These are phyloP conservation scores for Cochlearius cochlearius DNA, from an alignment of 2,113 vertebrate genomes.

Conservation along the genomic window DNA sequence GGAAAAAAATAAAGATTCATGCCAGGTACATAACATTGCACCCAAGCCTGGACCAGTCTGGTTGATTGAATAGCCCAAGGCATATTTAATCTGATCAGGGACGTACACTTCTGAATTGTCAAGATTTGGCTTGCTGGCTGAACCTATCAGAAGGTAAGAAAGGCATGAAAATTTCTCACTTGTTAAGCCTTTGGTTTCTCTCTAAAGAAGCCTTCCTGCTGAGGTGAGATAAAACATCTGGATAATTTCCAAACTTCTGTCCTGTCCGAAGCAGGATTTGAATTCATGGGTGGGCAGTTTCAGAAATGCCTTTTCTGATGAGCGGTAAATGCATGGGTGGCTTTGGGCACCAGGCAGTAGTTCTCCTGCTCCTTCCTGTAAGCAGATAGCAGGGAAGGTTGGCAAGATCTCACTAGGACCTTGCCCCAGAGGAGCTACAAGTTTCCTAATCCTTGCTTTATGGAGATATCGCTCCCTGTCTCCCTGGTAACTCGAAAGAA, in stretches of 20 bases:
- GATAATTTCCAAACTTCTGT: not conserved
- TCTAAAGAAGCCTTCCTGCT: not conserved
- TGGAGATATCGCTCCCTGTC: not conserved
- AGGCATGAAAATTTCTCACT: not conserved
- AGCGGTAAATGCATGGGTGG: not conserved
- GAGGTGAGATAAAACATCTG: conserved; percentile 27
- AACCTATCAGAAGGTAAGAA: not conserved
- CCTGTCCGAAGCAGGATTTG: not conserved
- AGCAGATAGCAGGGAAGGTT: not conserved
- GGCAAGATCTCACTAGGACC: not conserved
- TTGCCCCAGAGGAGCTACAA: not conserved
- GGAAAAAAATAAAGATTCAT: not conserved
- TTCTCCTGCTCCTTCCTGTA: not conserved
- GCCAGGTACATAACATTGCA: not conserved
- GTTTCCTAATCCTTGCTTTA: not conserved
- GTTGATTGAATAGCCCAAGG: not conserved
- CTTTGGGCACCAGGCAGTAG: not conserved
- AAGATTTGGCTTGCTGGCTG: not conserved
- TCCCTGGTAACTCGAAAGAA: not conserved
- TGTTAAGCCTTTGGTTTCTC: not conserved
- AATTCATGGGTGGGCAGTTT: not conserved
- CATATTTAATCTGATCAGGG: not conserved
- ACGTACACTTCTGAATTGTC: not conserved
- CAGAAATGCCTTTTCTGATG: not conserved
- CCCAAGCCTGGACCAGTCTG: not conserved